Conservation (phyloP, 2,888 invertebrate genomes). For the Apantesis nais region DNA sequence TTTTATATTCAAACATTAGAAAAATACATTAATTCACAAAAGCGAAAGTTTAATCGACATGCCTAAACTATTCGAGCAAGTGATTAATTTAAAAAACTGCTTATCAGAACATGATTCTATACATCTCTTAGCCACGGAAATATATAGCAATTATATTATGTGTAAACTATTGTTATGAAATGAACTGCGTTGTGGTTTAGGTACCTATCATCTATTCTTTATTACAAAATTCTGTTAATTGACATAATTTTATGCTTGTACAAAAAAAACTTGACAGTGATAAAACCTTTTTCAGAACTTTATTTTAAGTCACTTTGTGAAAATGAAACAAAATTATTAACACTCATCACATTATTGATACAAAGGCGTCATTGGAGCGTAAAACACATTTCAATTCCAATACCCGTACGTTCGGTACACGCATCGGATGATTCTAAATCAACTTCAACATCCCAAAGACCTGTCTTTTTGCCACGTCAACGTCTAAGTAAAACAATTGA, state of each 20-base stretch:
- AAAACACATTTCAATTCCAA: slow-evolving; percentile 59
- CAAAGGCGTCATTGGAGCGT: slow-evolving; percentile 56
- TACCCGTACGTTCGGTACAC: slow-evolving; percentile 45
- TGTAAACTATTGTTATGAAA: background rate
- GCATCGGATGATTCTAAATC: slow-evolving; percentile 43
- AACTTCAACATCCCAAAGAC: slow-evolving; percentile 42
- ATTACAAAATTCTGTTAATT: background rate
- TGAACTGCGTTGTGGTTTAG: background rate
- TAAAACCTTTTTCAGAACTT: slow-evolving; percentile 33
- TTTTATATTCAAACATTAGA: background rate
- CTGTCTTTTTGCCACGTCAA: slow-evolving; percentile 69
- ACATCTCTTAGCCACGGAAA: background rate
- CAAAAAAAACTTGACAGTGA: slow-evolving; percentile 14
- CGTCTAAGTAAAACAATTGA: slow-evolving; percentile 80
- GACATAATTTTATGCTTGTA: background rate
- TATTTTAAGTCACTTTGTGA: slow-evolving; percentile 46
- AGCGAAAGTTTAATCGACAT: background rate
- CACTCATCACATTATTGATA: slow-evolving; percentile 50
- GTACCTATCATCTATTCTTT: background rate
- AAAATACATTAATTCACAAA: background rate
- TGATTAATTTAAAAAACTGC: background rate
- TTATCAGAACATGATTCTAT: background rate
- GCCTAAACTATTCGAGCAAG: background rate
- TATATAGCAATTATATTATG: background rate
- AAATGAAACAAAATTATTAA: slow-evolving; percentile 54